Base-by-base conservation (phyloP, 2,797 vertebrate species). In the Paratrypauchen microcephalus region DNA sequence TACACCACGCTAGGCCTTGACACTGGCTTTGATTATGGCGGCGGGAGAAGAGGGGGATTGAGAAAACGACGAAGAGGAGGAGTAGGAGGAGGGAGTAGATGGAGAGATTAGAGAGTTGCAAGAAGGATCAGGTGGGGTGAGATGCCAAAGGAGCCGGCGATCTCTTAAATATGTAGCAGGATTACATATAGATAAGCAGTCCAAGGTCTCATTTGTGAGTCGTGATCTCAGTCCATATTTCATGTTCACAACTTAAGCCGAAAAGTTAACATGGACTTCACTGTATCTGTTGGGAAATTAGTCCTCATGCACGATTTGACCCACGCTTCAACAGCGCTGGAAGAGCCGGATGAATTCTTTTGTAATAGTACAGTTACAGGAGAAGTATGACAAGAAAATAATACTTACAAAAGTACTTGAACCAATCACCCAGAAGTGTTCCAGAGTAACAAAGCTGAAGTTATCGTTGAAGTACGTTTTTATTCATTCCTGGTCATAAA, bases 21-120 rank as follows among this genome's bases (percentile, higher is more conserved):
- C 55, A 81, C 83, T 82, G 78, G 71, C 86, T 89, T 89, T 91
- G 88, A 91, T 88, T 90, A 57, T 64, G 59, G 79, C 78, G 77
- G 72, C 77, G 11, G 47, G 59, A 30, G 39, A 39, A 24, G 19
- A 52, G 36, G 68, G 36, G 65, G 28, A 55, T 63, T 52, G 74
- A 59, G 56, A 56, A 41, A 1, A 9, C 1, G 18, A 62, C n/a
- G 41, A 19, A 41, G 39, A 3, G 3, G 39, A 12, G 36, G 39
- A 3, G 12, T 12, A 41, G 2, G 3, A n/a, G n/a, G 39, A 41
- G 39, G 15, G 41, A 5, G 41, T 15, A 9, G 36, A 9, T 47
- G 3, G 26, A 6, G 45, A 45, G 63, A 52, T 65, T 48, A 28
- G 24, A 65, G n/a, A 9, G 23, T 19, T 23, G 26, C 41, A 19